phyloP scores from a whole-genome alignment of 2,888 invertebrate species.

The Odiellus spinosus region DNA sequence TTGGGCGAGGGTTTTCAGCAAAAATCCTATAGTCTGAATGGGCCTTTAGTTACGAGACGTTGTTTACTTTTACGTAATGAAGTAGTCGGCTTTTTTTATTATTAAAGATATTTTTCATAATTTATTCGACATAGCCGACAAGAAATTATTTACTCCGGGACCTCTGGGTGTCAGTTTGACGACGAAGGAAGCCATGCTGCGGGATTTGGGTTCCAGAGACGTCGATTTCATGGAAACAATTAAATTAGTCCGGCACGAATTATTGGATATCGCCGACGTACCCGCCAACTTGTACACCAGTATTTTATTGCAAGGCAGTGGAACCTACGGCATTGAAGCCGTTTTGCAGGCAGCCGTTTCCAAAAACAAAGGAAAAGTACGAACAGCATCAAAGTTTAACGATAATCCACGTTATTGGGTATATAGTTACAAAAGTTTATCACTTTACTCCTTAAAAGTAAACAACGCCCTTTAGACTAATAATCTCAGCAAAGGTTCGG shows the following conservation, averaged over 20 bases:
- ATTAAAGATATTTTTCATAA: too few relatives aligned
- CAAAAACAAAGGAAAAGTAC: conserved; percentile 27
- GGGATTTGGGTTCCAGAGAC: conserved; percentile 33
- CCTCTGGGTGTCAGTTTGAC: conserved; percentile 30
- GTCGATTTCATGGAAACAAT: conserved; percentile 30
- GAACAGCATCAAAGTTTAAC: too few relatives aligned
- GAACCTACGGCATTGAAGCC: conserved; percentile 35
- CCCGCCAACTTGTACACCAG: conserved; percentile 26
- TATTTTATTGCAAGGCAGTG: conserved; percentile 35
- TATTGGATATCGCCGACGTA: conserved; percentile 31
- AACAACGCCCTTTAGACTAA: too few relatives aligned
- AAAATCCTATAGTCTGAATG: too few relatives aligned
- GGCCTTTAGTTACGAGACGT: too few relatives aligned
- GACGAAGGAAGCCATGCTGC: conserved; percentile 30
- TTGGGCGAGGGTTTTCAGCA: too few relatives aligned
- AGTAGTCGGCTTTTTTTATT: too few relatives aligned
- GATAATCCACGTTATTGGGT: too few relatives aligned
- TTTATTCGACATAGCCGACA: conserved; percentile 17
- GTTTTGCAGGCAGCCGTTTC: conserved; percentile 32
- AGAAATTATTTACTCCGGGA: conserved; percentile 35
- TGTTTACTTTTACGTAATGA: too few relatives aligned
- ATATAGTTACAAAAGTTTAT: too few relatives aligned
- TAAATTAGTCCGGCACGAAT: conserved; percentile 26
- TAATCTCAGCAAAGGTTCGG: too few relatives aligned
- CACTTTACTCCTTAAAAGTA: too few relatives aligned